Evolutionary conservation across 2,797 vertebrate species (phyloP), one percentile per base, ranked within the genome.

Genomic region (Lepus oiostolus): DNA sequence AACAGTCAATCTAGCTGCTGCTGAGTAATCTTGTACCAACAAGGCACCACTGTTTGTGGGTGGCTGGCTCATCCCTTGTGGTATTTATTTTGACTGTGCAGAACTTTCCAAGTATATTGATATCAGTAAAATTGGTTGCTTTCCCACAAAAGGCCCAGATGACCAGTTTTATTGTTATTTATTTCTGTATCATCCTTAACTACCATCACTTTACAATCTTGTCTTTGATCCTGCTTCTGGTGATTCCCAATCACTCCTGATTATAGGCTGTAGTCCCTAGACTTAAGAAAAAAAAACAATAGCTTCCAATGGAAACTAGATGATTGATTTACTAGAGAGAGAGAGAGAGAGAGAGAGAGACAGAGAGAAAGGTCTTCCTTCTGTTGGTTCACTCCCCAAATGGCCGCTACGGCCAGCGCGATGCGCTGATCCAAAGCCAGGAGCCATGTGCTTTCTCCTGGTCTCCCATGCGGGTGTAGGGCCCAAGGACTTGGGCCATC

Each of bases 281-380:
- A 60, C 30, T n/a, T 82, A 47, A 58, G 58, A 42, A 84, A 3
- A 19, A 91, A 4, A 52, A 4, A 52, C 3, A 70, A 75, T 2
- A 1, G 76, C 87, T 95, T 63, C 70, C 52, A 65, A 58, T 47
- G 32, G 42, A 94, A 93, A 75, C 26, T 11, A 91, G 35, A 60
- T 47, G 32, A 42, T 10, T 68, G 35, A 42, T 32, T 32, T 32
- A 32, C 3, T 32, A 32, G 32, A 32, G 32, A 32, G 32, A 32
- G 32, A 7, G 42, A 42, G 42, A 42, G 42, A 42, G 42, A 42
- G 42, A 9, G 1, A 42, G 42, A 42, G 42, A 42, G 42, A 42
- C 7, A 42, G 42, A 42, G 42, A 42, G 42, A 42, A 7, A 42
- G 42, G 42, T 42, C 42, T 42, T 42, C 42, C 42, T 42, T 42